Percentiles rank a stretch among this genome's conserved stretches.
Evolutionary conservation across 2,888 invertebrate genomes (phyloP).

Genomic region (Hydraecia micacea): DNA sequence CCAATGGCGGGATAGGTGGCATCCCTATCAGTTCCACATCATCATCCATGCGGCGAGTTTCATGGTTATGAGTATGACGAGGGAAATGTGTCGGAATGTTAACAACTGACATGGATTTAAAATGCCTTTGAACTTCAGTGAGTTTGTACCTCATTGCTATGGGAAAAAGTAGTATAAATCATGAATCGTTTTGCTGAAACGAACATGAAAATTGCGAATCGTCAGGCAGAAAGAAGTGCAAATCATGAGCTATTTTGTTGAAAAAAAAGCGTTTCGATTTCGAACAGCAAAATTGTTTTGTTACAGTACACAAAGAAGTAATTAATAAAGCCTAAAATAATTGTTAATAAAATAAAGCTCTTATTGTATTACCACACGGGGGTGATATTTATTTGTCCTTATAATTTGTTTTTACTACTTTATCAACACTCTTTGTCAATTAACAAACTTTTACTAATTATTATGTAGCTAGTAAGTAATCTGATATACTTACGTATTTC

Average conservation of each 20-base stretch:
- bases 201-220: neutral
- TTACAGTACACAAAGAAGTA: neutral
- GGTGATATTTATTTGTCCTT: too few species aligned
- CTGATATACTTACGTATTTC: neutral
- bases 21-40: conserved; percentile 19
- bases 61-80: conserved; percentile 31
- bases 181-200: neutral
- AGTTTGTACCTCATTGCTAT: neutral
- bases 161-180: neutral
- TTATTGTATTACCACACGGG: neutral
- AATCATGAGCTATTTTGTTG: neutral
- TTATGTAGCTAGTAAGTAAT: neutral
- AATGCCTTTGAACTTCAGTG: conserved; percentile 2
- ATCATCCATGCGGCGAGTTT: conserved; percentile 27
- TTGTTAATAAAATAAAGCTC: neutral
- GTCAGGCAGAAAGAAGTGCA: neutral
- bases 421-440: neutral
- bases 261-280: neutral
- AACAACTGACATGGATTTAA: conserved; percentile 28
- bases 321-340: too few species aligned
- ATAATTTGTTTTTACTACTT: neutral
- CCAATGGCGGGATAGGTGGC: neutral
- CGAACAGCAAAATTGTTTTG: neutral
- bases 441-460: neutral
- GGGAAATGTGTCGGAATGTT: conserved; percentile 9